Conservation (phyloP, 2,113 vertebrate species). For the Anguilla japonica region DNA sequence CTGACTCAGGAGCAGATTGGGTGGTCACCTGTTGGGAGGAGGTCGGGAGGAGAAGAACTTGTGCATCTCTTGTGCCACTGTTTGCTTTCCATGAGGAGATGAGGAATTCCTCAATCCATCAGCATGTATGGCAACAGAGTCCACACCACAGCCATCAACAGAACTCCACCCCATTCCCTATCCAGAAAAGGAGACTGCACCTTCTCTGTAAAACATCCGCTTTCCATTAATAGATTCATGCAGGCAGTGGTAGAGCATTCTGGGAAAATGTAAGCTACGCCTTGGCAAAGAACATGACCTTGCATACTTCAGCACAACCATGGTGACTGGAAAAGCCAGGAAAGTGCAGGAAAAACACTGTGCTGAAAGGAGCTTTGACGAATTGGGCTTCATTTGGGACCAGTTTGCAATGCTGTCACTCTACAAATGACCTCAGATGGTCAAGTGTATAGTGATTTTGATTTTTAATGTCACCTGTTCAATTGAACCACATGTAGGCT, state of each 20-base stretch:
- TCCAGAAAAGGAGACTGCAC: conserved; percentile 30
- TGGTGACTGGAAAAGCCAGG: background rate
- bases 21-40: conserved; percentile 30
- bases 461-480: background rate
- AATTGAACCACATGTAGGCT: background rate
- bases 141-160: conserved; percentile 1
- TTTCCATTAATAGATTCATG: conserved; percentile 36
- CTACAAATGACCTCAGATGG: background rate
- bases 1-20: conserved; percentile 32
- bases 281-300: background rate
- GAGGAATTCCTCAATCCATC: conserved; percentile 44
- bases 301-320: background rate
- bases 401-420: background rate
- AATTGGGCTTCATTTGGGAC: background rate
- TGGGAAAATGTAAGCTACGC: background rate
- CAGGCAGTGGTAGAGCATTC: background rate
- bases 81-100: conserved; percentile 45
- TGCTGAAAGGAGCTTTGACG: background rate
- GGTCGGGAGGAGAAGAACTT: background rate
- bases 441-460: background rate
- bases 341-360: background rate
- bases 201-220: conserved; percentile 35
- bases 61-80: conserved; percentile 32
- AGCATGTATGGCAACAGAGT: conserved; percentile 12
- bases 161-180: conserved; percentile 10